Percentiles rank a stretch among this genome's conserved stretches.
These are phyloP conservation scores for Lagodon rhomboides DNA, from an alignment of 2,797 vertebrate genomes.

Conservation along the genomic window DNA sequence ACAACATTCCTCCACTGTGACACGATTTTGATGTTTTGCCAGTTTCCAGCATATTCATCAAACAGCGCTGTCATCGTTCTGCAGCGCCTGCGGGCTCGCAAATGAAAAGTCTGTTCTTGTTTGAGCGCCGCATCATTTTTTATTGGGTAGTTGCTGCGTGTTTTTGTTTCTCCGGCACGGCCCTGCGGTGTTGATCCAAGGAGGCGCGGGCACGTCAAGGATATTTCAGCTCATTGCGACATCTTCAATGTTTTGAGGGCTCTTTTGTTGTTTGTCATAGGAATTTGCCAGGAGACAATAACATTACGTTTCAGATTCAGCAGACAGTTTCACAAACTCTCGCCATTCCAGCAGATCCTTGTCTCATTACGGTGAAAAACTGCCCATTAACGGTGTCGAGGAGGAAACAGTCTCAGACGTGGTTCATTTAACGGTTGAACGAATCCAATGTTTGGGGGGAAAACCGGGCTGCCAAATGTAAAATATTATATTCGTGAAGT, in stretches of 20 bases:
- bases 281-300: conserved; percentile 4
- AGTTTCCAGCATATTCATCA: conserved; percentile 20
- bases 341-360: not conserved
- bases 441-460: not conserved
- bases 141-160: conserved; percentile 35
- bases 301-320: not conserved
- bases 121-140: conserved; percentile 34
- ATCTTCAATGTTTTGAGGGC: conserved; percentile 32
- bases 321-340: not conserved
- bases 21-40: conserved; percentile 19
- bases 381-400: not conserved
- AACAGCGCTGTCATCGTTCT: conserved; percentile 14
- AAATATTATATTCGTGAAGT: not conserved
- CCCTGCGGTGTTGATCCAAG: conserved; percentile 40
- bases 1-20: conserved; percentile 20
- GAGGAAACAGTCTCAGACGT: not conserved
- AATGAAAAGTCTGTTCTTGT: conserved; percentile 39
- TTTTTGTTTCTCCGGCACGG: conserved; percentile 31
- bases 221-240: conserved; percentile 62
- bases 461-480: not conserved
- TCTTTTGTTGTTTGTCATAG: conserved; percentile 27
- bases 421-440: not conserved
- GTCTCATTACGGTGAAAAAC: not conserved
- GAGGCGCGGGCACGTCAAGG: not conserved
- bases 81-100: not conserved